Base-by-base conservation (phyloP, 1,140 invertebrate species). In the Ericerus pela region DNA sequence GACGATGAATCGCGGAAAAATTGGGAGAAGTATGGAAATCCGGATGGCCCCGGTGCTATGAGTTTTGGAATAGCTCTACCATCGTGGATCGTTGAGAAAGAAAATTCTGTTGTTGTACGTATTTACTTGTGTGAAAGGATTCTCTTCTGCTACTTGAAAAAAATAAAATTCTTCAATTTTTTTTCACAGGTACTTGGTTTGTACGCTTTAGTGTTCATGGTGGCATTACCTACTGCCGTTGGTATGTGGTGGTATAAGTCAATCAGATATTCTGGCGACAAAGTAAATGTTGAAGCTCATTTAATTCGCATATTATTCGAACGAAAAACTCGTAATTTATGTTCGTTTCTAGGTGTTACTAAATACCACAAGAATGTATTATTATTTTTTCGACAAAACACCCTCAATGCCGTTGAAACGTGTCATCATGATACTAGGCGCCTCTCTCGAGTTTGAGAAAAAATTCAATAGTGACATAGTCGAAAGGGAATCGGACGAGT, bases 11-110 rank as follows among this genome's bases (percentile, higher is more conserved):
- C 95, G 6, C 79, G 88, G 62, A 84, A 85, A 69, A 99, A 99
- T 73, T 99, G 93, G 89, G 90, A 97, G 68, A 90, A 93, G 69
- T 96, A 97, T 79, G 96, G 96, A 31, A 98, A 99, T 77, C 96
- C 96, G 12, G 96, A 99, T 80, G 96, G 96, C 4, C 96, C 96
- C 28, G 93, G 92, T 61, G 93, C 92, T 20, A 97, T 94, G 80
- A 92, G 88, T 63, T 98, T 99, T 79, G 96, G 96, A 60, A 99
- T 99, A 69, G 96, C 96, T 37, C 72, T 99, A 38, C 96, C 96
- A 18, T 97, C 95, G 54, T 99, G 96, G 96, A 97, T 99, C 70
- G 92, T 99, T n/a, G 94, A 98, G 67, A 95, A 96, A 69, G 89
- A 99, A 73, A 99, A 99, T 70, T 96, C 93, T 61, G 80, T 98